A percentile compares a stretch with the other conserved stretches of the same genome.
These are phyloP conservation scores for Gallinago undulata DNA, from an alignment of 2,113 vertebrate species.

Conservation along the genomic window DNA sequence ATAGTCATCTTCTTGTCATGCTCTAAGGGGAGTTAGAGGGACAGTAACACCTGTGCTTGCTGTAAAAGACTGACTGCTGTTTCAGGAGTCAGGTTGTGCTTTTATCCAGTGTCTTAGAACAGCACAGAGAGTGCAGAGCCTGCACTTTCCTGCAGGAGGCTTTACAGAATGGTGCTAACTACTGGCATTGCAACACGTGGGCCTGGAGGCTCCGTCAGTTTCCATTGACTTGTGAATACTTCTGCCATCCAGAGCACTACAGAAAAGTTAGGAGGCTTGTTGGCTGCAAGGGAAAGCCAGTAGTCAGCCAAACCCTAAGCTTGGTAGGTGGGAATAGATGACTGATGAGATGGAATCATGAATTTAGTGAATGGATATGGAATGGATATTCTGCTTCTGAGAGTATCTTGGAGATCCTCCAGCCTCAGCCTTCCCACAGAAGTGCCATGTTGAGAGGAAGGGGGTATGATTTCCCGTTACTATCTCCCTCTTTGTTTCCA, in stretches of 20 bases:
- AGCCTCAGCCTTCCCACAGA: not conserved
- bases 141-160: not conserved
- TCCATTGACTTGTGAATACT: not conserved
- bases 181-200: not conserved
- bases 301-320: not conserved
- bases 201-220: not conserved
- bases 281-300: not conserved
- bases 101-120: not conserved
- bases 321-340: not conserved
- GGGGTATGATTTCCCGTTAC: not conserved
- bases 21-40: not conserved
- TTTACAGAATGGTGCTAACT: not conserved
- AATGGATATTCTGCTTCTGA: not conserved
- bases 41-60: not conserved
- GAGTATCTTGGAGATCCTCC: not conserved
- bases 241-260: not conserved
- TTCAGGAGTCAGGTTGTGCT: not conserved
- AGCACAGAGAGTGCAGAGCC: too few relatives aligned
- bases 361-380: not conserved
- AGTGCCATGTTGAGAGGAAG: not conserved
- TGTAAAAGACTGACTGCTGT: not conserved
- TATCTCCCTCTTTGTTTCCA: not conserved
- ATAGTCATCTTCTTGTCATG: not conserved
- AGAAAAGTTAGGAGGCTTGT: not conserved
- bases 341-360: not conserved